Percentiles rank a stretch among this genome's conserved stretches.
Evolutionary conservation across 2,888 invertebrate genomes (phyloP).

Genomic region (Tuberolachnus salignus): DNA sequence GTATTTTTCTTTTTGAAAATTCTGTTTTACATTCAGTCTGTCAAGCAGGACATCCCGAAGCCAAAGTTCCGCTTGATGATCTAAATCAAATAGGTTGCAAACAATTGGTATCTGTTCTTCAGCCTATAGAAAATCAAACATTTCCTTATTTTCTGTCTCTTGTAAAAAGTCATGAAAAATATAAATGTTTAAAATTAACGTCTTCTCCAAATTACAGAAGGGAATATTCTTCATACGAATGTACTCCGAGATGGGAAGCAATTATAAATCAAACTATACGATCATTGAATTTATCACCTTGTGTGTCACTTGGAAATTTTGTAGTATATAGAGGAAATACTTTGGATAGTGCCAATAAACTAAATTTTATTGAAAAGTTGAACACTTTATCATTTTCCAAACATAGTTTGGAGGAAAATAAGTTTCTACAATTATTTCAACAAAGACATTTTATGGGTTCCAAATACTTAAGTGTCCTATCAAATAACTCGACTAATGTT

Average conservation of each 20-base stretch:
- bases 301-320: slow-evolving; percentile 36
- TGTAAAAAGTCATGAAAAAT: slow-evolving; percentile 20
- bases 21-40: slow-evolving; percentile 47
- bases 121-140: slow-evolving; percentile 36
- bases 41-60: slow-evolving; percentile 43
- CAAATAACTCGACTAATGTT: slow-evolving; percentile 36
- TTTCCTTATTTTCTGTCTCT: slow-evolving; percentile 43
- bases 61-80: slow-evolving; percentile 40
- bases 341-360: not conserved
- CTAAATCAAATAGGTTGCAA: slow-evolving; percentile 38
- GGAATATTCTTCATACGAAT: slow-evolving; percentile 52
- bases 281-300: slow-evolving; percentile 10
- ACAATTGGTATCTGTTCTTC: slow-evolving; percentile 45
- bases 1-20: slow-evolving; percentile 50
- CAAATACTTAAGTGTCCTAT: slow-evolving; percentile 50
- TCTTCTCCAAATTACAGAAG: slow-evolving; percentile 48
- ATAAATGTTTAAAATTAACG: slow-evolving; percentile 32
- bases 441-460: slow-evolving; percentile 45
- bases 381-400: slow-evolving; percentile 34
- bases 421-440: slow-evolving; percentile 32
- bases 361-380: slow-evolving; percentile 30
- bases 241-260: slow-evolving; percentile 48
- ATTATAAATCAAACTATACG: slow-evolving; percentile 51
- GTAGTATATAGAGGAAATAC: slow-evolving; percentile 36
- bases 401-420: slow-evolving; percentile 15